phyloP scores from a whole-genome alignment of 2,888 invertebrate genomes.

The Pachymerium ferrugineum region DNA sequence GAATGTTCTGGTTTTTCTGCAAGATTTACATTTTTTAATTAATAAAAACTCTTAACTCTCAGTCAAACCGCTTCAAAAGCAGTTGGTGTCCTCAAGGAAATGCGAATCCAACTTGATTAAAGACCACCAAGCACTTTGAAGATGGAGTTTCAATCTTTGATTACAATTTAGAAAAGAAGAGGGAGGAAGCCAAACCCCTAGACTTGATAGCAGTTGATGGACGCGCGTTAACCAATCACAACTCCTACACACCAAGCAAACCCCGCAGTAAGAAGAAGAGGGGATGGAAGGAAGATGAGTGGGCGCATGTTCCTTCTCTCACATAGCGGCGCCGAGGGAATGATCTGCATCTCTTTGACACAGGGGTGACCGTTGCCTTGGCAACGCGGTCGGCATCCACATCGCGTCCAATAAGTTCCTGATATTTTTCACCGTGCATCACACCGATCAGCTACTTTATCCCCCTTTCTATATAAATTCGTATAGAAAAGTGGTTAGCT shows the following conservation, averaged over 20 bases:
- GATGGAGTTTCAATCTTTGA: too few relatives aligned
- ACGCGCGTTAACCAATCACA: background rate
- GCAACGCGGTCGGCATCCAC: slow-evolving; percentile 14
- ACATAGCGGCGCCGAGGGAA: slow-evolving; percentile 8
- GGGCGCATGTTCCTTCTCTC: background rate
- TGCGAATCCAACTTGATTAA: too few relatives aligned
- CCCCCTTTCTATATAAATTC: background rate
- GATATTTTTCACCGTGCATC: background rate
- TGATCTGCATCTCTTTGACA: slow-evolving; percentile 27
- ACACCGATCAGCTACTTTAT: background rate
- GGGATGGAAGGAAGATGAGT: background rate
- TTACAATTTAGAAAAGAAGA: too few relatives aligned
- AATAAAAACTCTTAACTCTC: too few relatives aligned
- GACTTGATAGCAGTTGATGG: too few relatives aligned
- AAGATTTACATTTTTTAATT: too few relatives aligned
- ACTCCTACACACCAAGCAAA: too few relatives aligned
- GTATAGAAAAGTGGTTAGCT: background rate
- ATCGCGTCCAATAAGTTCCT: slow-evolving; percentile 16
- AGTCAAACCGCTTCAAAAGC: too few relatives aligned
- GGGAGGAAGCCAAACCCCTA: background rate
- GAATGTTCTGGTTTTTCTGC: too few relatives aligned
- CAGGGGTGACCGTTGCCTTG: slow-evolving; percentile 9
- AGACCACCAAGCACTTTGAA: too few relatives aligned
- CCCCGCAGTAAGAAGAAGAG: background rate
- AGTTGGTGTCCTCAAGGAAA: too few relatives aligned